A percentile compares a stretch with the other conserved stretches of the same genome.
Evolutionary conservation across 2,113 vertebrate species (phyloP).

Genomic region (Upupa epops): DNA sequence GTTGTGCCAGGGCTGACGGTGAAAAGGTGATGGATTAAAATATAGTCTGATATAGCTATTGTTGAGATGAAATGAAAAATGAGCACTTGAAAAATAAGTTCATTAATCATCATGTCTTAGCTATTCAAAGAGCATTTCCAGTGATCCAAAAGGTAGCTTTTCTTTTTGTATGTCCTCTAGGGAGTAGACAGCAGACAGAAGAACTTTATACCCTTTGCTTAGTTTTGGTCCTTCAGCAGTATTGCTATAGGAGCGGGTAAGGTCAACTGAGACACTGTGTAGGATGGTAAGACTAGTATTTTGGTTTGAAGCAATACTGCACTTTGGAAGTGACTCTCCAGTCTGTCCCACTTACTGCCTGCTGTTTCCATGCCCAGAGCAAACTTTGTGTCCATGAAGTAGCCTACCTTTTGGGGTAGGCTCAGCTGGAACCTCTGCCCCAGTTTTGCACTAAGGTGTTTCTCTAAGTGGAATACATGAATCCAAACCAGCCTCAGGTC

Average conservation of each 20-base stretch:
- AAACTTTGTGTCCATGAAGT: not conserved
- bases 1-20: not conserved
- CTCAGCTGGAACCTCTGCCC: not conserved
- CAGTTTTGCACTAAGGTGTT: not conserved
- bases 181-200: not conserved
- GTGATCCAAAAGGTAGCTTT: not conserved
- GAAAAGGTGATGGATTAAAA: conserved; percentile 36
- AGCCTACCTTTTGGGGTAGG: not conserved
- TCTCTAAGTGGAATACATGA: not conserved
- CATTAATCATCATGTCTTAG: conserved; percentile 30
- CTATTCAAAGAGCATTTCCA: conserved; percentile 30
- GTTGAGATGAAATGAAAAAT: conserved; percentile 34
- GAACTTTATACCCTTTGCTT: not conserved
- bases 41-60: conserved; percentile 22
- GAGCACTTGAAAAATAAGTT: conserved; percentile 54
- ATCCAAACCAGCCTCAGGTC: not conserved
- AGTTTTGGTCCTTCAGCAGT: not conserved
- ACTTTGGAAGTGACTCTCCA: not conserved
- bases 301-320: not conserved
- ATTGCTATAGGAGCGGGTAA: not conserved
- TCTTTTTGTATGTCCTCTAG: not conserved
- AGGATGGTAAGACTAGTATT: not conserved
- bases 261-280: not conserved
- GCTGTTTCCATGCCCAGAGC: not conserved
- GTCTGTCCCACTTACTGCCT: not conserved